Evolutionary conservation across 2,113 vertebrate genomes (phyloP).

Genomic region (Sula dactylatra): DNA sequence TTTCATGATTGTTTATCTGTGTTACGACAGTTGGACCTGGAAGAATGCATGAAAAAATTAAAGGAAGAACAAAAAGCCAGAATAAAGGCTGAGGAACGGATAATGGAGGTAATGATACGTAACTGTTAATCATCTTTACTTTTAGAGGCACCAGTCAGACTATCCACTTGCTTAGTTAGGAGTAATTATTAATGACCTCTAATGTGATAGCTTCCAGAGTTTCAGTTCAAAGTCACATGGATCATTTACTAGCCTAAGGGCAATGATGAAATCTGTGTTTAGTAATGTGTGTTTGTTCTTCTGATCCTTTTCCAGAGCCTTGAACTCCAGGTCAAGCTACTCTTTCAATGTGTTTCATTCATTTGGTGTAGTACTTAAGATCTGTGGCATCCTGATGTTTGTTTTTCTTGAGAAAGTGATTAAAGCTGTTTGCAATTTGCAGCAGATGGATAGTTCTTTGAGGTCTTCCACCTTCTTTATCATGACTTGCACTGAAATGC

Average conservation of each 20-base stretch:
- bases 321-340: constrained; percentile 9
- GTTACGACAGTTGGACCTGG: constrained; percentile 81
- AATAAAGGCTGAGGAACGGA: constrained; percentile 78
- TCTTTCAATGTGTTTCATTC: background rate
- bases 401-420: background rate
- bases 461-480: background rate
- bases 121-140: background rate
- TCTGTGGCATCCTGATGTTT: background rate
- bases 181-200: background rate
- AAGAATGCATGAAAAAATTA: constrained; percentile 81
- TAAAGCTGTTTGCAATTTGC: background rate
- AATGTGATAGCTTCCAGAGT: background rate
- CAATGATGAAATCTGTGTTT: background rate
- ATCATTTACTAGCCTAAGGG: background rate
- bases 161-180: background rate
- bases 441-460: background rate
- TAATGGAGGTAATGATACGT: constrained; percentile 80
- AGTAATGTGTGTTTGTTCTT: constrained; percentile 25
- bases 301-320: constrained; percentile 9
- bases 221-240: constrained; percentile 3
- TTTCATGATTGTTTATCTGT: background rate
- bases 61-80: constrained; percentile 85
- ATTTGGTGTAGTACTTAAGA: background rate
- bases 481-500: background rate
- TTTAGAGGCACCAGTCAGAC: background rate